Evolutionary conservation across 2,113 vertebrate species (phyloP), one percentile per base, ranked within the genome.

Genomic region (Cynopterus brachyotis): DNA sequence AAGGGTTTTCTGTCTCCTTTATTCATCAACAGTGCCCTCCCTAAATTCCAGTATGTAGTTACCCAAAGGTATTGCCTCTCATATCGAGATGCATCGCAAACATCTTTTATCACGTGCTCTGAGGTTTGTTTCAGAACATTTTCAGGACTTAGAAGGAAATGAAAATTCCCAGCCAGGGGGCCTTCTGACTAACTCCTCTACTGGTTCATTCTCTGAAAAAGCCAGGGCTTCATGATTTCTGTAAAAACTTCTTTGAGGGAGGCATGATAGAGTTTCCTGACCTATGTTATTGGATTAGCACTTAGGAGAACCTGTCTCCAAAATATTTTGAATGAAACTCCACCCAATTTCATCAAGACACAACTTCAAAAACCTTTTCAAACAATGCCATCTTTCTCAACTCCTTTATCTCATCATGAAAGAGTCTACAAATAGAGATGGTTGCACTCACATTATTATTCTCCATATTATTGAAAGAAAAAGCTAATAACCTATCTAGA

Each of bases 401-500:
- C 13, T 92, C 50, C 55, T 89, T 85, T 78, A 78, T 82, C 9
- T 88, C 42, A 67, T 57, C 89, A 96, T 53, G 22, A 95, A 96
- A 89, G 28, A 53, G 9, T 76, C 35, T 82, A 28, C 6, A 81
- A 94, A 60, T 22, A 64, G 26, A 62, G 24, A 42, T 22, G 20
- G 2, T 55, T 94, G 59, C 66, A 70, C 13, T 24, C 3, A 24
- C 47, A 87, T 67, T 80, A 72, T 78, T 78, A 60, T 3, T 66
- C 24, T 40, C 28, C 30, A 55, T 78, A 72, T 55, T 76, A 78
- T 55, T 79, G 95, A 87, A 94, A 89, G 13, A 92, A 82, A 96
- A 89, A 91, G 45, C 8, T 55, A 37, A n/a, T 92, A 66, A 78
- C 45, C 53, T 59, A n/a, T 16, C 42, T 85, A 82, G 75, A 60